These are phyloP conservation scores for Passer montanus DNA, from an alignment of 2,113 vertebrate genomes.

Conservation along the genomic window DNA sequence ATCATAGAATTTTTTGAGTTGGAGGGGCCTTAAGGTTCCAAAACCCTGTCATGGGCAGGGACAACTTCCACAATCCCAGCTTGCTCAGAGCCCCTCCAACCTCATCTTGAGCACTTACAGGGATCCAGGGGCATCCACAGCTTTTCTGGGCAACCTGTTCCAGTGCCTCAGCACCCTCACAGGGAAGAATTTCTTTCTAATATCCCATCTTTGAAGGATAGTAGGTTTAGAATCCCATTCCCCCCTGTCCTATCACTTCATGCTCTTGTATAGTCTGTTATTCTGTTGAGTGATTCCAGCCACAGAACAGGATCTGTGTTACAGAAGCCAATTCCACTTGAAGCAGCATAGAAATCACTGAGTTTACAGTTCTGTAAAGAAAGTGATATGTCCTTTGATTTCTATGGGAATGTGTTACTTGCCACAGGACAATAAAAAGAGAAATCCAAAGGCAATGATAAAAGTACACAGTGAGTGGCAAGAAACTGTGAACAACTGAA, in stretches of 20 bases:
- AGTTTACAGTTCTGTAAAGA: not conserved
- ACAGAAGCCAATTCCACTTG: not conserved
- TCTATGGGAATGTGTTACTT: not conserved
- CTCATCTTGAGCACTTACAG: not conserved
- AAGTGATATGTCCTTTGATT: not conserved
- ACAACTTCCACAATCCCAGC: not conserved
- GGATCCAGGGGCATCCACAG: not conserved
- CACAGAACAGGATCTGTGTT: not conserved
- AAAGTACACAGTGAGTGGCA: not conserved
- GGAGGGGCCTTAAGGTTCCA: not conserved
- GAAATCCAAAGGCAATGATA: not conserved
- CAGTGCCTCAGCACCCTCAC: not conserved
- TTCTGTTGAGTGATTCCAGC: not conserved
- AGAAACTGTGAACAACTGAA: not conserved
- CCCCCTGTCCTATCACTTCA: not conserved
- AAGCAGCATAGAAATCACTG: not conserved
- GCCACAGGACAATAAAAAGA: not conserved
- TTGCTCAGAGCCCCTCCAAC: accelerated
- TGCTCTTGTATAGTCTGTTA: not conserved
- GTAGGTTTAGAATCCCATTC: not conserved
- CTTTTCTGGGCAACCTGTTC: not conserved
- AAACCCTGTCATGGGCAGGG: not conserved
- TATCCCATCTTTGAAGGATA: not conserved
- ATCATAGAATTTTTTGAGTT: not conserved
- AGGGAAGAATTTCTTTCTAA: not conserved